phyloP scores from a whole-genome alignment of 2,797 vertebrate genomes.

The Atherinosoma microstoma region DNA sequence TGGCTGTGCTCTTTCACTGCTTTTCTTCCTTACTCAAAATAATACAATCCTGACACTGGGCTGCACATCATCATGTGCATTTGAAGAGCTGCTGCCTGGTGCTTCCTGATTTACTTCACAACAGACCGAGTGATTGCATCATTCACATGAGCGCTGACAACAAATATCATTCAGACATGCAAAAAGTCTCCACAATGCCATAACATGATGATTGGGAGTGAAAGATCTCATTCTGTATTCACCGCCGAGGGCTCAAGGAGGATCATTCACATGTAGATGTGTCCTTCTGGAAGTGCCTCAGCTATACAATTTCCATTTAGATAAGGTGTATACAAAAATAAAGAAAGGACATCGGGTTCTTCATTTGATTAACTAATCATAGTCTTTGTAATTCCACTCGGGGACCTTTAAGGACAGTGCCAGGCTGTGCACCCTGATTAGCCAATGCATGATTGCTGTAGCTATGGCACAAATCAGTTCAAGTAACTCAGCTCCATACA shows the following conservation, averaged over 20 bases:
- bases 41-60: slow-evolving; percentile 68
- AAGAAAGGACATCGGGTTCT: slow-evolving; percentile 80
- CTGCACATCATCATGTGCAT: slow-evolving; percentile 54
- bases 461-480: slow-evolving; percentile 79
- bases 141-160: slow-evolving; percentile 67
- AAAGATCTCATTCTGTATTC: slow-evolving; percentile 76
- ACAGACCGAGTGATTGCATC: slow-evolving; percentile 73
- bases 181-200: slow-evolving; percentile 72
- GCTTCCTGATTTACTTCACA: slow-evolving; percentile 71
- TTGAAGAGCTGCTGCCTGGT: slow-evolving; percentile 57
- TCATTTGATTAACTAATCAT: slow-evolving; percentile 88
- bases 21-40: slow-evolving; percentile 32
- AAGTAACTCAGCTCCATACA: slow-evolving; percentile 74
- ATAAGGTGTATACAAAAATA: slow-evolving; percentile 82
- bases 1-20: neutral
- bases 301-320: slow-evolving; percentile 82
- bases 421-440: slow-evolving; percentile 77
- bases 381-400: slow-evolving; percentile 85
- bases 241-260: slow-evolving; percentile 60
- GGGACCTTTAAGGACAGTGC: slow-evolving; percentile 75
- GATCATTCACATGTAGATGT: slow-evolving; percentile 82
- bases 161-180: slow-evolving; percentile 72
- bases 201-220: slow-evolving; percentile 76
- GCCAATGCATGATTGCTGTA: slow-evolving; percentile 76
- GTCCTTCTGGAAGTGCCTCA: slow-evolving; percentile 74